Evolutionary conservation across 2,888 invertebrate species (phyloP), one percentile per base, ranked within the genome.

Genomic region (Torymus auratus): DNA sequence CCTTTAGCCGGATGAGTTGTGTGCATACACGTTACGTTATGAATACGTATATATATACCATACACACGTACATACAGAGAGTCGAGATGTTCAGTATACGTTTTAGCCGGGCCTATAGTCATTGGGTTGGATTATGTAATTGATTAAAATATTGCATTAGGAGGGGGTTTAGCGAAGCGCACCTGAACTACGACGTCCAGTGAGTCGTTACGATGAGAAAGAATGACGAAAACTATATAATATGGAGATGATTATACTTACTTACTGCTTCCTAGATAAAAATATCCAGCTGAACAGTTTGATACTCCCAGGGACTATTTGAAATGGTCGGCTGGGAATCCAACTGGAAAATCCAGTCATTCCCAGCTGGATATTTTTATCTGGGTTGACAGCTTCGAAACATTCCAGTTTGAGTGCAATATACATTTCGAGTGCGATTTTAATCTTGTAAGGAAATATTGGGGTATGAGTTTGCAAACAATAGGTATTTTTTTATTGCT

Each of bases 1-100:
- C 81, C 81, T 81, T 80, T 70, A 78, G 70, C 55, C 73, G 28
- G 11, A 69, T 71, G 72, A 76, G 17, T 80, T 79, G 58, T 50
- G 41, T 41, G 41, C 7, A 10, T 41, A 7, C 7, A 7, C 7
- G 28, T 28, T 28, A 28, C 3, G 5, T 28, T 5, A 5, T 3
- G 3, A 28, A 28, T 5, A 41, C 7, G 7, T 10, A 41, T 10
- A 41, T 1, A 5, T 41, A 41, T 41, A 41, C 7, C 10, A 20
- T 20, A 23, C 28, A 15, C 3, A 64, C 23, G n/a, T 62, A 20
- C 71, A 64, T 77, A 56, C 58, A 20, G 52, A 20, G 52, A 23
- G 50, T n/a, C 14, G 53, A 67, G 20, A 60, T 11, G 53, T 55
- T 28, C 5, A 41, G 41, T 41, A 28, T 7, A 41, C 41, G 41